Evolutionary conservation across 2,888 invertebrate genomes (phyloP), one percentile per base, ranked within the genome.

Genomic region (Dendrolimus houi): DNA sequence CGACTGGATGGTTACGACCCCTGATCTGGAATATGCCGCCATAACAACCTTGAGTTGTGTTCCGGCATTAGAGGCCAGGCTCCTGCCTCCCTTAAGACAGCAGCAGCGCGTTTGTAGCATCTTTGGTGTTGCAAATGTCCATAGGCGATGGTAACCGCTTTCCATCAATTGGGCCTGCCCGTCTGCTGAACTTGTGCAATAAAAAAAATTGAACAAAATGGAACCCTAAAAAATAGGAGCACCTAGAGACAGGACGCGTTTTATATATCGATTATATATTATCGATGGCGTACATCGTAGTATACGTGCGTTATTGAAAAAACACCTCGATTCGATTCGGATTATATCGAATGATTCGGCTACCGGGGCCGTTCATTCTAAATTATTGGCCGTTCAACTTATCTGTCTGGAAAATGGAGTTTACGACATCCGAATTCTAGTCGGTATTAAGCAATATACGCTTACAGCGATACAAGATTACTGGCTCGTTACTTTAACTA

Each of bases 301-400:
- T 68, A 58, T 52, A 56, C 56, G 56, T 71, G 73, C 74, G 77
- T 87, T 85, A 87, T 88, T 87, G 88, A 87, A 87, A 85, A 79
- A 74, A 74, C 79, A 76, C 69, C 74, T 68, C 80, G 82, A 87
- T 87, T 87, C 75, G 87, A 82, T 71, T 79, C 83, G 87, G 87
- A 85, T 88, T 87, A 87, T 73, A 71, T 66, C 69, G 71, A 76
- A 79, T 74, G 79, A 76, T 79, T 83, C 77, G 79, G 87, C 88
- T 87, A 87, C 88, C 80, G 85, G 85, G 73, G 70, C 68, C 73
- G 81, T 81, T 83, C 79, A 87, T 80, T 78, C 87, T 85, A 79
- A 87, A 69, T 85, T 88, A 87, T 85, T 70, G 84, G 69, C 74
- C 79, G 74, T 82, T 79, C 58, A 56, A 40, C 53, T 57, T 60